phyloP scores from a whole-genome alignment of 2,113 vertebrate species.

The Tyto alba region DNA sequence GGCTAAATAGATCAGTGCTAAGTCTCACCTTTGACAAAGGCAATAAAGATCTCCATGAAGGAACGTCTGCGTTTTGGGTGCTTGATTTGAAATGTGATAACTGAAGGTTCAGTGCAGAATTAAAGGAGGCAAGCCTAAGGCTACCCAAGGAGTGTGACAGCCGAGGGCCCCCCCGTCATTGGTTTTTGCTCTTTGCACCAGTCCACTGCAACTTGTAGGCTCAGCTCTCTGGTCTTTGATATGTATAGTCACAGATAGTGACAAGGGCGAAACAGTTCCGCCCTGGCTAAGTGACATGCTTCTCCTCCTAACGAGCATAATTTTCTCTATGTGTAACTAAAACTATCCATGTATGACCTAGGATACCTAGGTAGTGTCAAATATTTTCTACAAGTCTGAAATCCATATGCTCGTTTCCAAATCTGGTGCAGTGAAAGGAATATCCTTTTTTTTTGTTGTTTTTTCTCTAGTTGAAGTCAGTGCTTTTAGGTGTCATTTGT shows the following conservation, averaged over 20 bases:
- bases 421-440: not conserved
- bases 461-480: not conserved
- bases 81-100: not conserved
- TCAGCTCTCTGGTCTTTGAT: not conserved
- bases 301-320: not conserved
- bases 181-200: not conserved
- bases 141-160: not conserved
- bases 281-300: not conserved
- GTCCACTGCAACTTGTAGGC: not conserved
- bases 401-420: not conserved
- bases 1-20: not conserved
- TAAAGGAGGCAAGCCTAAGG: not conserved
- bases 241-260: not conserved
- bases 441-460: not conserved
- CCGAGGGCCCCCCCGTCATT: not conserved
- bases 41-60: not conserved
- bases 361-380: not conserved
- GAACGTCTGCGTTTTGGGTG: not conserved
- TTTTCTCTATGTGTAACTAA: not conserved
- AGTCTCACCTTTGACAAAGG: not conserved
- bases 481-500: not conserved
- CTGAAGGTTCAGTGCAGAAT: not conserved
- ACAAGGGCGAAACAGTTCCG: not conserved
- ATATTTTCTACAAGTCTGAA: not conserved
- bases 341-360: not conserved